Evolutionary conservation across 2,888 invertebrate species (phyloP).

Genomic region (Cinara cedri): DNA sequence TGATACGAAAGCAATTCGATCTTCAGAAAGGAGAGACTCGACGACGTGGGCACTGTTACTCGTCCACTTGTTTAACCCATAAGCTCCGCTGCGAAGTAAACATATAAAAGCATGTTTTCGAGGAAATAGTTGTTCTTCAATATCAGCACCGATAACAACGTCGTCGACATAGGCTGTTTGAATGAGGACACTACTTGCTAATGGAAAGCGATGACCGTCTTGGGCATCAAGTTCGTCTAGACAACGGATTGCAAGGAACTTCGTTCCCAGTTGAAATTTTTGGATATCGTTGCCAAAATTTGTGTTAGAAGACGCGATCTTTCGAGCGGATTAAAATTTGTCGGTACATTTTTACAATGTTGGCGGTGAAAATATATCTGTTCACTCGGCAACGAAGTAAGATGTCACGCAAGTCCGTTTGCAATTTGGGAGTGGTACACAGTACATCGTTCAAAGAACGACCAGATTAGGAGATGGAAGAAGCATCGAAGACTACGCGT

Average conservation of each 20-base stretch:
- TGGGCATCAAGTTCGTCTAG: slow-evolving; percentile 47
- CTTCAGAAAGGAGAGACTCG: not conserved
- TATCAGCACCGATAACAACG: not conserved
- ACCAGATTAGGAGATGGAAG: slow-evolving; percentile 58
- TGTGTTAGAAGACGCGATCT: slow-evolving; percentile 61
- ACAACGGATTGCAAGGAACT: slow-evolving; percentile 61
- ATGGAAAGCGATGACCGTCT: not conserved
- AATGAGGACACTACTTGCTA: not conserved
- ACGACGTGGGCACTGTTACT: not conserved
- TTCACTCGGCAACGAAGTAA: slow-evolving; percentile 61
- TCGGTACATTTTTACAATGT: slow-evolving; percentile 63
- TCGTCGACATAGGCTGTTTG: not conserved
- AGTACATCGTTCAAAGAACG: slow-evolving; percentile 48
- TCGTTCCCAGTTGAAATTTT: slow-evolving; percentile 62
- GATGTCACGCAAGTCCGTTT: slow-evolving; percentile 61
- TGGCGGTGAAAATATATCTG: slow-evolving; percentile 61
- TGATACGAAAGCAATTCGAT: not conserved
- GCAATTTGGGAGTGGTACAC: slow-evolving; percentile 61
- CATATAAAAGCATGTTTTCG: not conserved
- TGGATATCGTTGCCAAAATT: slow-evolving; percentile 62
- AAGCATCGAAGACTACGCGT: slow-evolving; percentile 61
- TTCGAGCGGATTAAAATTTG: slow-evolving; percentile 58
- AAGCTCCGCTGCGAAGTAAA: slow-evolving; percentile 3
- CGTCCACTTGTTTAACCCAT: slow-evolving; percentile 21
- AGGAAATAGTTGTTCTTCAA: not conserved